phyloP scores from a whole-genome alignment of 2,797 vertebrate species.

The Oreochromis grahami region DNA sequence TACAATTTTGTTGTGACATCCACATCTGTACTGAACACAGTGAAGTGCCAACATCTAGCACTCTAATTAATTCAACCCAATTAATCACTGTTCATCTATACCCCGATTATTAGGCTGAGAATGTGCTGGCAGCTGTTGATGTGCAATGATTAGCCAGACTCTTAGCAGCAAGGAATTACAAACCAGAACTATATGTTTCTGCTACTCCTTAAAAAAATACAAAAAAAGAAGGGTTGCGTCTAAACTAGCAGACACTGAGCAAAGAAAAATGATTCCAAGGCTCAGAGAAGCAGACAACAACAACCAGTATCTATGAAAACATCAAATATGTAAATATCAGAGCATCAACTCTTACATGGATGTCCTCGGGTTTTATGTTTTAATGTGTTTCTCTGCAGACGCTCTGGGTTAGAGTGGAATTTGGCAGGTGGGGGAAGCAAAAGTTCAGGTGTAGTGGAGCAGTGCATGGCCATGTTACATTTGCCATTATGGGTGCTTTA shows the following conservation, averaged over 20 bases:
- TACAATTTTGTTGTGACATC: neutral
- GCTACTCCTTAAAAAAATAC: neutral
- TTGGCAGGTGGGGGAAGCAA: neutral
- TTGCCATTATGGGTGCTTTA: neutral
- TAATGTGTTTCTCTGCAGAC: neutral
- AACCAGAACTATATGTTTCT: neutral
- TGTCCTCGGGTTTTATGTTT: neutral
- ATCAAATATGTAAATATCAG: neutral
- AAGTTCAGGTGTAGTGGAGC: neutral
- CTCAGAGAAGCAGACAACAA: neutral
- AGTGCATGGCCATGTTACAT: neutral
- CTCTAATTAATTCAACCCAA: slow-evolving; percentile 21
- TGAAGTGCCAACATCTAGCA: slow-evolving; percentile 22
- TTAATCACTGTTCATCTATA: slow-evolving; percentile 21
- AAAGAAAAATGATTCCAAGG: neutral
- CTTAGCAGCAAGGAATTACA: neutral
- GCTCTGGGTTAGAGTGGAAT: neutral
- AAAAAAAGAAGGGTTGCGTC: neutral
- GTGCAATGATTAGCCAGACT: neutral
- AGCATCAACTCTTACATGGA: neutral
- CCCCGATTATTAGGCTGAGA: neutral
- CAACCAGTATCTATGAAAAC: neutral
- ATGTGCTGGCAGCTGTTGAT: neutral
- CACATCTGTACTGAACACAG: neutral
- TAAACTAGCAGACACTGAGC: neutral